Conservation (phyloP, 2,797 vertebrate species). For the Tokudaia muenninki region DNA sequence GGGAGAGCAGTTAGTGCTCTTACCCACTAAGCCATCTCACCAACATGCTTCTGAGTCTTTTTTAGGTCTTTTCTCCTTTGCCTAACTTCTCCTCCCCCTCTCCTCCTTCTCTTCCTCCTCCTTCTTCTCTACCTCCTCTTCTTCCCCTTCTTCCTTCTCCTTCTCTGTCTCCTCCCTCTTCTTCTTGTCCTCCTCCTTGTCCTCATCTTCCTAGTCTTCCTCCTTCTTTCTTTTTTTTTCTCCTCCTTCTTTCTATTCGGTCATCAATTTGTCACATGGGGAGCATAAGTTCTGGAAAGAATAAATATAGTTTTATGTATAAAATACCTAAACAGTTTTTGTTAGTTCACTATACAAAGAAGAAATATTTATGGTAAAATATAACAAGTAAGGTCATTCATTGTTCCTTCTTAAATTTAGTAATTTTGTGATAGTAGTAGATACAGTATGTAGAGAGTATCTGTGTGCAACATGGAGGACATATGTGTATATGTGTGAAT, state of each 20-base stretch:
- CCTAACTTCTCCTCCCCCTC: not conserved
- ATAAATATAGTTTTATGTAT: conserved; percentile 36
- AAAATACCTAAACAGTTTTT: conserved; percentile 18
- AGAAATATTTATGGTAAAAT: conserved; percentile 48
- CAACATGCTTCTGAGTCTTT: not conserved
- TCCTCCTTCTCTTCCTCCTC: not conserved
- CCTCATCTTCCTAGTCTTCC: too few species aligned
- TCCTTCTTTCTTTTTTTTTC: too few species aligned
- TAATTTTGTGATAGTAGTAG: conserved; percentile 28
- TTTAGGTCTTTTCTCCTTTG: not conserved
- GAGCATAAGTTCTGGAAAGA: conserved; percentile 84
- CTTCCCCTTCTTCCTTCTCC: too few species aligned
- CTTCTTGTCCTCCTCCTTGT: too few species aligned
- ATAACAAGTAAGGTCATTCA: not conserved
- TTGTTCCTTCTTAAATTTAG: conserved; percentile 2
- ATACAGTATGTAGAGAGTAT: not conserved
- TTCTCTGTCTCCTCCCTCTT: accelerated
- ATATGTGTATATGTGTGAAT: not conserved
- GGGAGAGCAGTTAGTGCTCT: too few species aligned
- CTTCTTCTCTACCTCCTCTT: not conserved
- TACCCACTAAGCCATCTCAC: too few species aligned
- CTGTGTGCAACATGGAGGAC: not conserved
- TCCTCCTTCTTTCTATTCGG: not conserved
- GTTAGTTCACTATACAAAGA: not conserved
- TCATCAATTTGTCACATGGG: conserved; percentile 84